A percentile compares a stretch with the other conserved stretches of the same genome.
Evolutionary conservation across 2,888 invertebrate species (phyloP).

Genomic region (Dasysyrphus albostriatus): DNA sequence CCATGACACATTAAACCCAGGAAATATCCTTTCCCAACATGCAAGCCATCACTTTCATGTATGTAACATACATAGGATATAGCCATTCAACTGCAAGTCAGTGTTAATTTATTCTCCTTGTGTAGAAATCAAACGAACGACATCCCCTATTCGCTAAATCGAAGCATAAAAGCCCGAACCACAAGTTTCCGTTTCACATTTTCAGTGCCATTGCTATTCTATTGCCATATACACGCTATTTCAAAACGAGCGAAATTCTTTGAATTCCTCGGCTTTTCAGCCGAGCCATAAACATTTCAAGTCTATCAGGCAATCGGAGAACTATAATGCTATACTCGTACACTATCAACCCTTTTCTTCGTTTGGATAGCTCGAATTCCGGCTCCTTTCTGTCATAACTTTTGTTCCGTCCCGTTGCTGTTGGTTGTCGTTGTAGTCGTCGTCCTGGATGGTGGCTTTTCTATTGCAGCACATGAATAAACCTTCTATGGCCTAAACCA

Average conservation of each 20-base stretch:
- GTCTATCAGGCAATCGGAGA: conserved; percentile 65
- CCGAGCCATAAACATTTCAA: conserved; percentile 69
- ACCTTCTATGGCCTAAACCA: conserved; percentile 16
- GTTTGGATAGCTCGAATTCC: conserved; percentile 60
- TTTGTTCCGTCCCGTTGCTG: conserved; percentile 14
- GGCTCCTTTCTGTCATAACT: conserved; percentile 48
- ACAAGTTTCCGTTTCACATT: conserved; percentile 69
- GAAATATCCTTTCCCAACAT: conserved; percentile 32
- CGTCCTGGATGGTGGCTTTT: conserved; percentile 24
- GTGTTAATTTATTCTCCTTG: conserved; percentile 51
- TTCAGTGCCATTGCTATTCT: conserved; percentile 26
- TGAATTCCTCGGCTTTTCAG: conserved; percentile 54
- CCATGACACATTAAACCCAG: conserved; percentile 18
- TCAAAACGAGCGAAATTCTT: conserved; percentile 52
- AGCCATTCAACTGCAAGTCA: conserved; percentile 27
- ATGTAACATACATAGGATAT: no score
- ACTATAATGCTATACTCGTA: background rate
- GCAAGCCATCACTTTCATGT: conserved; percentile 21
- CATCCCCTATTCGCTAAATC: conserved; percentile 29
- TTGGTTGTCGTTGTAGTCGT: background rate
- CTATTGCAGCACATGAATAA: background rate
- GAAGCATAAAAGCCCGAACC: conserved; percentile 67
- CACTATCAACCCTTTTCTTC: conserved; percentile 58
- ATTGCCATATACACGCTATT: conserved; percentile 38
- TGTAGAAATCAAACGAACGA: conserved; percentile 43